Evolutionary conservation across 2,797 vertebrate genomes (phyloP).

Genomic region (Myotis planiceps): DNA sequence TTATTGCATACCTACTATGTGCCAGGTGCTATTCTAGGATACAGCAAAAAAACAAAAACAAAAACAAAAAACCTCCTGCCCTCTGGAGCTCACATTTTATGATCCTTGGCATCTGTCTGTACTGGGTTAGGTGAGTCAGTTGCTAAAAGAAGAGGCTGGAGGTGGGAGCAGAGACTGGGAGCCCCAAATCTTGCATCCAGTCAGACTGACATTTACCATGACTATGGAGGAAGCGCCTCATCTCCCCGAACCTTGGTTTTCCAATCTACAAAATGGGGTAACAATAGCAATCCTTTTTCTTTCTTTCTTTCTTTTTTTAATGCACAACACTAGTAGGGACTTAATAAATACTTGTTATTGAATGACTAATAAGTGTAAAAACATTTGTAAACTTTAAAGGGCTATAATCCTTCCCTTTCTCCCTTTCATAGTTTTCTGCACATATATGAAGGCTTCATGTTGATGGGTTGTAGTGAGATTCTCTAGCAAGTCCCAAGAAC

Average conservation of each 20-base stretch:
- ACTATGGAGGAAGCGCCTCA: neutral
- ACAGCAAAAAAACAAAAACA: neutral
- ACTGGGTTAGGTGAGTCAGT: neutral
- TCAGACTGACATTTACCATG: neutral
- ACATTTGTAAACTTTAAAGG: neutral
- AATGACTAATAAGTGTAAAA: neutral
- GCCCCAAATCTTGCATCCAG: neutral
- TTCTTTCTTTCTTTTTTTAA: neutral
- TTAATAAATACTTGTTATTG: constrained; percentile 65
- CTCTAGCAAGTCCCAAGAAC: neutral
- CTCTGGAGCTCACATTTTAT: neutral
- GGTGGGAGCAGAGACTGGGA: neutral
- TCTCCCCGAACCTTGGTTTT: neutral
- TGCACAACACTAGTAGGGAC: neutral
- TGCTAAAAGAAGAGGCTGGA: neutral
- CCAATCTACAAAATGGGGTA: neutral
- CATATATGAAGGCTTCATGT: neutral
- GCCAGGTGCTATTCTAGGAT: neutral
- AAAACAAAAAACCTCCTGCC: neutral
- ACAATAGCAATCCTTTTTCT: neutral
- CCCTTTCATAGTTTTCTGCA: neutral
- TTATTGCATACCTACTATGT: neutral
- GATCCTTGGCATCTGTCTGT: neutral
- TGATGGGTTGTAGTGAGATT: neutral
- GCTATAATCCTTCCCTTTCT: neutral